Evolutionary conservation across 1,140 invertebrate genomes (phyloP).

Genomic region (Globodera rostochiensis): DNA sequence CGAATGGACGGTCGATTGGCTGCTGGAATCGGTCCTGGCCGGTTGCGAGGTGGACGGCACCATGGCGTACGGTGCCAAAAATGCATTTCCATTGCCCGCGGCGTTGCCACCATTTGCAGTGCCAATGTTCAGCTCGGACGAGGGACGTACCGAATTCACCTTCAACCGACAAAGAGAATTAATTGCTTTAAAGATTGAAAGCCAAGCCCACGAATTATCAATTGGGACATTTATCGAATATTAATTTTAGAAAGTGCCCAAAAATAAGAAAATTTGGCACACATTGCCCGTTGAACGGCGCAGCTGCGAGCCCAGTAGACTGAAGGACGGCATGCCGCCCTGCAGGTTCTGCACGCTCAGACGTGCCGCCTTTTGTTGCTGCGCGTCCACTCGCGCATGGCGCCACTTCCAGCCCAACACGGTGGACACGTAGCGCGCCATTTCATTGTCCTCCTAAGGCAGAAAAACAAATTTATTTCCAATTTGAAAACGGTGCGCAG

Average conservation of each 20-base stretch:
- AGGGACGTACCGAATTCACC: conserved; percentile 23
- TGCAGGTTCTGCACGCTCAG: conserved; percentile 29
- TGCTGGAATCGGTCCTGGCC: conserved; percentile 3
- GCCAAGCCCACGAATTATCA: no score
- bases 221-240: background rate
- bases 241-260: background rate
- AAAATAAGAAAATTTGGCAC: background rate
- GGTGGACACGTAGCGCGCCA: conserved; percentile 24
- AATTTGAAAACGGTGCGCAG: no score
- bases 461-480: no score
- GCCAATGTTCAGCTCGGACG: conserved; percentile 12
- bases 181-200: background rate
- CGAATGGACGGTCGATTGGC: conserved; percentile 41
- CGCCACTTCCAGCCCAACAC: conserved; percentile 27
- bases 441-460: conserved; percentile 28
- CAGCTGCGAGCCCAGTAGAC: background rate
- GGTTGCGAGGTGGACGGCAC: conserved; percentile 18
- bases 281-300: conserved; percentile 27
- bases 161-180: background rate
- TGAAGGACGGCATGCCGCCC: conserved; percentile 20
- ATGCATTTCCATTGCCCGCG: background rate
- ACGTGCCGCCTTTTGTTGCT: conserved; percentile 20
- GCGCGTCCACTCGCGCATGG: conserved; percentile 22
- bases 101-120: background rate
- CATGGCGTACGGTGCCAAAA: background rate